A percentile compares a stretch with the other conserved stretches of the same genome.
phyloP scores from a whole-genome alignment of 1,140 invertebrate genomes.

The Spodoptera frugiperda region DNA sequence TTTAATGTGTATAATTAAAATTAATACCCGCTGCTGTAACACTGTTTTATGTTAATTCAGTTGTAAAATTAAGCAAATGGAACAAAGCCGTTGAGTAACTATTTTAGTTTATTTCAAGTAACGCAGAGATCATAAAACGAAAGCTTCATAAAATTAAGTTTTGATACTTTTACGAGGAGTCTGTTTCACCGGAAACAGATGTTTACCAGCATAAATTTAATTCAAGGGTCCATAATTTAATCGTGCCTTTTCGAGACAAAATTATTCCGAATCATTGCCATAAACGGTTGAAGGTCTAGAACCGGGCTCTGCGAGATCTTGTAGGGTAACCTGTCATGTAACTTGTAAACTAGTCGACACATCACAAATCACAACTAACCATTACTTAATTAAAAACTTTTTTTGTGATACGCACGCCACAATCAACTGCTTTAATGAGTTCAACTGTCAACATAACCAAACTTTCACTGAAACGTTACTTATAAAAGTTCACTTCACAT shows the following conservation, averaged over 20 bases:
- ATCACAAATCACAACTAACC: slow-evolving; percentile 17
- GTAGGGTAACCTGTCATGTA: slow-evolving; percentile 6
- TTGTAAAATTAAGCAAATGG: too few relatives aligned
- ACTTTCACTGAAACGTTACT: slow-evolving; percentile 62
- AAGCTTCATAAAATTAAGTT: not conserved
- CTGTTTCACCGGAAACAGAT: slow-evolving; percentile 3
- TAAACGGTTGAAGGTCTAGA: slow-evolving; percentile 57
- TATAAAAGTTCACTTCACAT: slow-evolving; percentile 19
- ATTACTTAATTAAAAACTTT: slow-evolving; percentile 31
- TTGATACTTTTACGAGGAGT: slow-evolving; percentile 13
- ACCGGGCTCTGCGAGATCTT: slow-evolving; percentile 54
- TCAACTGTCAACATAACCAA: slow-evolving; percentile 73
- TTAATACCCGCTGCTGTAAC: too few relatives aligned
- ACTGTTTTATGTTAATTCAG: too few relatives aligned
- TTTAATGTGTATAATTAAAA: too few relatives aligned
- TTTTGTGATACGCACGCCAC: slow-evolving; percentile 3
- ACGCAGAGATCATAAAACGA: slow-evolving; percentile 9
- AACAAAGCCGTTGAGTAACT: not conserved
- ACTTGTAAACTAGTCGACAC: not conserved
- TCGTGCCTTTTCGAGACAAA: slow-evolving; percentile 29
- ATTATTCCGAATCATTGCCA: slow-evolving; percentile 48
- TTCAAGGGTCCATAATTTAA: slow-evolving; percentile 22
- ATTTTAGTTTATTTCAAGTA: not conserved
- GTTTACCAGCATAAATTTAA: slow-evolving; percentile 19
- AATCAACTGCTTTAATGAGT: slow-evolving; percentile 37